Percentiles rank a stretch among this genome's conserved stretches.
Conservation (phyloP, 2,888 invertebrate species). For the Scotopteryx bipunctaria region DNA sequence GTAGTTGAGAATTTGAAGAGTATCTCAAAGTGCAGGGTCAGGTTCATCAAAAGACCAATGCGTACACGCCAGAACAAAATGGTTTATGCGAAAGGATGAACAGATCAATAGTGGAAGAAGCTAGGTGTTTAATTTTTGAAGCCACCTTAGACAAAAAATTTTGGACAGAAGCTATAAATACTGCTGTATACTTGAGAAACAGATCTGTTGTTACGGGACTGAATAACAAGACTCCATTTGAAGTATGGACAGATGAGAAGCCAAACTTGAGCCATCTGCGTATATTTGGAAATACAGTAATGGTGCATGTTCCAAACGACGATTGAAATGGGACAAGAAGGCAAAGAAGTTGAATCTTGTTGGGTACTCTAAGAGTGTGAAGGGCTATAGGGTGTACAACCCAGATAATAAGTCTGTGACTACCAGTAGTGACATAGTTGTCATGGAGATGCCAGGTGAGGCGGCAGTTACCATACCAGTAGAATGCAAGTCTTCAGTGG, state of each 20-base stretch:
- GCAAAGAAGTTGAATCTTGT: neutral
- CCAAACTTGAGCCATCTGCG: constrained; percentile 5
- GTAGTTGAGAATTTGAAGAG: no score
- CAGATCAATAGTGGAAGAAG: neutral
- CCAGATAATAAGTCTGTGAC: neutral
- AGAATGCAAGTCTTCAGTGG: constrained; percentile 18
- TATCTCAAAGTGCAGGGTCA: no score
- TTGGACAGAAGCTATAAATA: constrained; percentile 7
- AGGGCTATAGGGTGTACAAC: constrained; percentile 4
- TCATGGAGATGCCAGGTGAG: constrained; percentile 18
- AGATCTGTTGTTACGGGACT: constrained; percentile 1
- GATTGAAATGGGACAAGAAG: no score
- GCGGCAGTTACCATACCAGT: constrained; percentile 27
- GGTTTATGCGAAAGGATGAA: neutral
- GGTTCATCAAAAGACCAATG: no score
- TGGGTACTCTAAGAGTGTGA: neutral
- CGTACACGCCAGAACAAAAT: constrained; percentile 1
- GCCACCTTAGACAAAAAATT: neutral
- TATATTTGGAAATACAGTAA: constrained; percentile 5
- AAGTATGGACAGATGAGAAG: constrained; percentile 25
- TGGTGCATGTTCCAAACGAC: constrained; percentile 9
- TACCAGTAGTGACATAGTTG: constrained; percentile 5
- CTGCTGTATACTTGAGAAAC: neutral
- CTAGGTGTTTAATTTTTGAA: constrained; percentile 1
- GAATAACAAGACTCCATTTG: constrained; percentile 32